These are phyloP conservation scores for Rallus crepitans DNA, from an alignment of 2,797 vertebrate genomes.

Conservation along the genomic window DNA sequence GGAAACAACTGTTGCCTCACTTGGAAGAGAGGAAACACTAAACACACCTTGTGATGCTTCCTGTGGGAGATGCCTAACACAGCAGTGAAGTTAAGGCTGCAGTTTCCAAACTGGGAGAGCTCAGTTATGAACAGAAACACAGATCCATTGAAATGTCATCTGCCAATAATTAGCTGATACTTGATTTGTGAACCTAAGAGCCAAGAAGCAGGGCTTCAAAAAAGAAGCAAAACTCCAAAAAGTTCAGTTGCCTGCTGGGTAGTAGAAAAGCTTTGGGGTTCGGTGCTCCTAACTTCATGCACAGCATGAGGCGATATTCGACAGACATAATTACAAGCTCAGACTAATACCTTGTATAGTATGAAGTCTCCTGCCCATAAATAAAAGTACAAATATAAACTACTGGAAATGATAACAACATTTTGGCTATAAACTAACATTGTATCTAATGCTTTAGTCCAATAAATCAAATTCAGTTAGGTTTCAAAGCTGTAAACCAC, in stretches of 20 bases:
- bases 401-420: neutral
- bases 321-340: neutral
- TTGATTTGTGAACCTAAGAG: neutral
- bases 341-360: neutral
- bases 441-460: neutral
- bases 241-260: neutral
- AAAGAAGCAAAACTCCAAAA: neutral
- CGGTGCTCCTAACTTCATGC: neutral
- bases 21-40: neutral
- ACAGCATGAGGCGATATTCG: neutral
- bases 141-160: neutral
- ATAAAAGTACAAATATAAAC: neutral
- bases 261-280: neutral
- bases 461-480: constrained; percentile 10
- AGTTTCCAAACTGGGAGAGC: neutral
- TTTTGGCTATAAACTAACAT: constrained; percentile 15
- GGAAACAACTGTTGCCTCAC: neutral
- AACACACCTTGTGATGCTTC: neutral
- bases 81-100: neutral
- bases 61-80: neutral
- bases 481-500: constrained; percentile 26
- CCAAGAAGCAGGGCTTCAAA: neutral
- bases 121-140: neutral
- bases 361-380: neutral
- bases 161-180: neutral